These are phyloP conservation scores for Melanotaenia trifasciata DNA, from an alignment of 2,797 vertebrate genomes.

Conservation along the genomic window DNA sequence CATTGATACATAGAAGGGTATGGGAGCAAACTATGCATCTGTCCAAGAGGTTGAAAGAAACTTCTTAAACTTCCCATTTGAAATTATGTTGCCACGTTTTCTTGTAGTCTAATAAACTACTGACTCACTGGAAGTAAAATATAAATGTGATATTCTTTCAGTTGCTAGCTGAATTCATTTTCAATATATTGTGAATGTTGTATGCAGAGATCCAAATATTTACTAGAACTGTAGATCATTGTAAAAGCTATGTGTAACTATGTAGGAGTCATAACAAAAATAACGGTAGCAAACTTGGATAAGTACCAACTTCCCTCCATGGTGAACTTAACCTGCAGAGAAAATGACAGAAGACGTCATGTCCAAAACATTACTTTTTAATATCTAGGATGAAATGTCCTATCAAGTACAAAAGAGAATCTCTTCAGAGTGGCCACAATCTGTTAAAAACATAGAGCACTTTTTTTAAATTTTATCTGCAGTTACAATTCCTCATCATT, in stretches of 20 bases:
- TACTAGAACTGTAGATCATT: background rate
- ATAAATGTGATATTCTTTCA: no score
- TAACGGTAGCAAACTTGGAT: background rate
- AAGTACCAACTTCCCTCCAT: background rate
- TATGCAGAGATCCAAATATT: background rate
- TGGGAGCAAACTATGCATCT: background rate
- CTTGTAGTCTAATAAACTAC: no score
- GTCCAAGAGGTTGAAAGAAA: background rate
- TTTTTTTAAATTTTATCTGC: slow-evolving; percentile 74
- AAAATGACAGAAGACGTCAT: slow-evolving; percentile 78
- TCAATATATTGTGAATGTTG: background rate
- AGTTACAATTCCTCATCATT: slow-evolving; percentile 77
- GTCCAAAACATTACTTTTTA: slow-evolving; percentile 96
- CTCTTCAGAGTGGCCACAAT: slow-evolving; percentile 90
- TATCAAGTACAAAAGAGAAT: slow-evolving; percentile 94
- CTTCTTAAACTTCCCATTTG: background rate
- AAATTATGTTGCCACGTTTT: background rate
- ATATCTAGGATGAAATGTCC: slow-evolving; percentile 92
- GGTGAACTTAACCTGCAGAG: background rate
- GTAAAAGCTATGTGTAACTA: no score
- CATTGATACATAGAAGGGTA: background rate
- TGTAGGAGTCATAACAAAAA: background rate
- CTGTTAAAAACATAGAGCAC: slow-evolving; percentile 91
- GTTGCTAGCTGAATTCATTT: background rate
- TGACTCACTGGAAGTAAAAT: no score